A percentile compares a stretch with the other conserved stretches of the same genome.
Conservation (phyloP, 2,113 vertebrate species). For the Centropus bengalensis region DNA sequence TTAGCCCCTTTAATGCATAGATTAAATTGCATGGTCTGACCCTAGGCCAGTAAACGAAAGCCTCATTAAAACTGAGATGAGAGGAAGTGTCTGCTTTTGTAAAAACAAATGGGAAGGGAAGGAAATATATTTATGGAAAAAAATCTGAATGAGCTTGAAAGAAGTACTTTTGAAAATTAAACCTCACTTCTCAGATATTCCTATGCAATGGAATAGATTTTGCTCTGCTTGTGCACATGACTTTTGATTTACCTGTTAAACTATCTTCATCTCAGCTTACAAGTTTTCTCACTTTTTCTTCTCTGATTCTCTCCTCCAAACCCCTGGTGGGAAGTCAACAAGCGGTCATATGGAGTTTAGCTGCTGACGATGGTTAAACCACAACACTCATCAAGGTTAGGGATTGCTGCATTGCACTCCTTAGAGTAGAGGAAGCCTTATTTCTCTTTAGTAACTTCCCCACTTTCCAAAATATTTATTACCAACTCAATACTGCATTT, state of each 20-base stretch:
- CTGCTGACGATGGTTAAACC: neutral
- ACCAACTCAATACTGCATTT: neutral
- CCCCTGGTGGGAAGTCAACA: fast-evolving
- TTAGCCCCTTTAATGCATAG: neutral
- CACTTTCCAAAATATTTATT: neutral
- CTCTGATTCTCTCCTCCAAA: neutral
- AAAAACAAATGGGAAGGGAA: neutral
- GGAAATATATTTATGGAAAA: neutral
- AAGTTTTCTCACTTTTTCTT: neutral
- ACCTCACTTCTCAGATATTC: neutral
- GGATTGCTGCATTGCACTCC: neutral
- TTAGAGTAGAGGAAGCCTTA: neutral
- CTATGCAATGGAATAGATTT: neutral
- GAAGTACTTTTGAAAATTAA: neutral
- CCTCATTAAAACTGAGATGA: neutral
- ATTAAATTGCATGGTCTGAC: neutral
- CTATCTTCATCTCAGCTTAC: neutral
- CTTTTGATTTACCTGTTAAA: neutral
- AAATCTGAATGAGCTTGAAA: neutral
- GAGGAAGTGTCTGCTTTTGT: neutral
- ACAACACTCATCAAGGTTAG: neutral
- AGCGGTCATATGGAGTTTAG: fast-evolving
- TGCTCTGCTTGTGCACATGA: fast-evolving
- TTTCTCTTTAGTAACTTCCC: neutral
- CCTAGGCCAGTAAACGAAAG: neutral